Evolutionary conservation across 2,797 vertebrate genomes (phyloP).

Genomic region (Salarias fasciatus): DNA sequence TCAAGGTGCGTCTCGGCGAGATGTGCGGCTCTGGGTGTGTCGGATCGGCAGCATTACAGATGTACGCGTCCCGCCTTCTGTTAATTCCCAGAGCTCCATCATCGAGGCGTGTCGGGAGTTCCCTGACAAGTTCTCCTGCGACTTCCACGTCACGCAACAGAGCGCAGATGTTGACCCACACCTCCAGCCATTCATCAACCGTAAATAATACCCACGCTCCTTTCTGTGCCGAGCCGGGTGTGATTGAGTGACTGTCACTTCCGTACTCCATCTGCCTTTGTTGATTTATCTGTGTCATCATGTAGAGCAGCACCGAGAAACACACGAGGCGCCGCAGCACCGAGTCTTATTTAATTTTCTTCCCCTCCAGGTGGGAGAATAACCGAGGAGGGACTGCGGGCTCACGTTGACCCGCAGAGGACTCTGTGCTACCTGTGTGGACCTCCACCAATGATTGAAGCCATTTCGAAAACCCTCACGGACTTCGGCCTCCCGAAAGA

Average conservation of each 20-base stretch:
- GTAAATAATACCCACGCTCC: conserved; percentile 70
- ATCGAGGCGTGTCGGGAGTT: conserved; percentile 85
- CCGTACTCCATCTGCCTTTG: conserved; percentile 14
- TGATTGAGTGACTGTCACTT: conserved; percentile 44
- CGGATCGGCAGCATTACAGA: background rate
- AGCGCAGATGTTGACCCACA: conserved; percentile 79
- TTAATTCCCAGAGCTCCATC: conserved; percentile 87
- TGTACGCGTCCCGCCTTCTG: background rate
- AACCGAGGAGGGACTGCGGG: conserved; percentile 82
- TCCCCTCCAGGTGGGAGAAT: conserved; percentile 88
- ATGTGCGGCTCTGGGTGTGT: too few relatives aligned
- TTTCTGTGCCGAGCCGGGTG: conserved; percentile 21
- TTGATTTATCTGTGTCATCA: conserved; percentile 48
- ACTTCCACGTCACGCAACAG: conserved; percentile 91
- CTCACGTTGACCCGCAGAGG: conserved; percentile 78
- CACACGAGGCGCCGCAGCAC: background rate
- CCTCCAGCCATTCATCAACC: conserved; percentile 84
- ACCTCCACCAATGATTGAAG: conserved; percentile 95
- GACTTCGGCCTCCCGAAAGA: conserved; percentile 83
- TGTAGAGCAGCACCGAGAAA: conserved; percentile 27
- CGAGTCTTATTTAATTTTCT: conserved; percentile 19
- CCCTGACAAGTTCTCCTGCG: conserved; percentile 88
- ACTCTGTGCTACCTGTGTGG: conserved; percentile 96
- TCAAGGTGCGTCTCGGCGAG: conserved; percentile 83
- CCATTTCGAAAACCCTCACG: conserved; percentile 85